A percentile compares a stretch with the other conserved stretches of the same genome.
phyloP scores from a whole-genome alignment of 1,140 invertebrate genomes.

The Trichomalopsis sarcophagae region DNA sequence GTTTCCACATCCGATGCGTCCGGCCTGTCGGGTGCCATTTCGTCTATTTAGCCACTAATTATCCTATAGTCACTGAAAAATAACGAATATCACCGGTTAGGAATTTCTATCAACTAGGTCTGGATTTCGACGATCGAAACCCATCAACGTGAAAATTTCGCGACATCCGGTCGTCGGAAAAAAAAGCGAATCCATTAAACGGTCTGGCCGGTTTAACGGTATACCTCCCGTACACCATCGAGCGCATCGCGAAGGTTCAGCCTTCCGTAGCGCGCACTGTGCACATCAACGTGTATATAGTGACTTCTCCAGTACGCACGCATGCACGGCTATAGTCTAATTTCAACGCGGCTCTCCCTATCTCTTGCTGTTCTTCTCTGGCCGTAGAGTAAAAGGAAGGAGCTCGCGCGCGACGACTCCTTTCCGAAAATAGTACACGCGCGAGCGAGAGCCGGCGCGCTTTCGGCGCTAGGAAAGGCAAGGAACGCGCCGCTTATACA shows the following conservation, averaged over 20 bases:
- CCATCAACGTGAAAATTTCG: neutral
- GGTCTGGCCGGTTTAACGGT: too few species aligned
- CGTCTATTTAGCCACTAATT: constrained; percentile 28
- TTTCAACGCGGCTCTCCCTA: neutral
- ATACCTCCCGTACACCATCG: too few species aligned
- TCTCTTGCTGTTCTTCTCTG: neutral
- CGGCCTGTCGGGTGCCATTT: constrained; percentile 73
- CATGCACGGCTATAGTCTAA: constrained; percentile 47
- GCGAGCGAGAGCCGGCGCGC: neutral
- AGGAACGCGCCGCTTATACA: constrained; percentile 13
- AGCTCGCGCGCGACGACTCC: constrained; percentile 15
- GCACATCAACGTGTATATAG: neutral
- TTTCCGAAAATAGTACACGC: constrained; percentile 49
- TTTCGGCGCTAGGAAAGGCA: constrained; percentile 23
- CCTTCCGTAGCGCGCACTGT: too few species aligned
- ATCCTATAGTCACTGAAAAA: constrained; percentile 66
- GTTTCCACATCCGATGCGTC: constrained; percentile 69
- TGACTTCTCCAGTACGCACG: neutral
- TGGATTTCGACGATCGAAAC: too few species aligned
- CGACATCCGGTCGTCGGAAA: too few species aligned
- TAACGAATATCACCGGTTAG: neutral
- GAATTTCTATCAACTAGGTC: too few species aligned
- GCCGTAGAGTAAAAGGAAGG: constrained; percentile 33
- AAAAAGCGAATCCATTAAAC: constrained; percentile 3
- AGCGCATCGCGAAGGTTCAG: too few species aligned